Evolutionary conservation across 2,113 vertebrate genomes (phyloP).

Genomic region (Coregonus clupeaformis): DNA sequence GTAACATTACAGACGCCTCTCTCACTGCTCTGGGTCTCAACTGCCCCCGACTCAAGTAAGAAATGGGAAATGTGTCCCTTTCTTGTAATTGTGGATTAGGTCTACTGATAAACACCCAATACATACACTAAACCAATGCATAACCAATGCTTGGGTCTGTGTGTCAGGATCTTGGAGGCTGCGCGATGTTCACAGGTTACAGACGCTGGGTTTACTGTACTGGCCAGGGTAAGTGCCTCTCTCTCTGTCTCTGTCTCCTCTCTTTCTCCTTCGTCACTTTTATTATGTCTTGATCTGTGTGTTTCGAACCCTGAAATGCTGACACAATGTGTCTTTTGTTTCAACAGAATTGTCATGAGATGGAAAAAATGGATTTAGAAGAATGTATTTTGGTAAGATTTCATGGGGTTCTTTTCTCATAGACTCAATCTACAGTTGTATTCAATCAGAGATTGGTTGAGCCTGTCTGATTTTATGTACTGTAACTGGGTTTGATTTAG

Average conservation of each 20-base stretch:
- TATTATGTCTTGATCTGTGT: background rate
- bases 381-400: constrained; percentile 90
- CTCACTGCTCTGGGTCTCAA: constrained; percentile 89
- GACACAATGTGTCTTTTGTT: background rate
- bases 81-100: background rate
- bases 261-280: background rate
- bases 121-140: constrained; percentile 12
- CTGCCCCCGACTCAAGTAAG: constrained; percentile 90
- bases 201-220: constrained; percentile 86
- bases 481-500: constrained; percentile 18
- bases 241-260: constrained; percentile 6
- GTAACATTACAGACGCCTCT: constrained; percentile 88
- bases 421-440: background rate
- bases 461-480: background rate
- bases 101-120: background rate
- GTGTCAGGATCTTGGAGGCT: constrained; percentile 86
- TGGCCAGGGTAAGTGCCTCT: constrained; percentile 81
- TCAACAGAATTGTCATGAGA: constrained; percentile 85
- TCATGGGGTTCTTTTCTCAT: background rate
- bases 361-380: constrained; percentile 96
- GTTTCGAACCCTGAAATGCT: background rate
- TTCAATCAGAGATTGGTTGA: background rate
- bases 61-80: constrained; percentile 22
- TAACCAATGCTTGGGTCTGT: constrained; percentile 30
- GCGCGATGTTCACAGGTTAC: constrained; percentile 90